Evolutionary conservation across 2,888 invertebrate genomes (phyloP).

Genomic region (Anagyrus pseudococci): DNA sequence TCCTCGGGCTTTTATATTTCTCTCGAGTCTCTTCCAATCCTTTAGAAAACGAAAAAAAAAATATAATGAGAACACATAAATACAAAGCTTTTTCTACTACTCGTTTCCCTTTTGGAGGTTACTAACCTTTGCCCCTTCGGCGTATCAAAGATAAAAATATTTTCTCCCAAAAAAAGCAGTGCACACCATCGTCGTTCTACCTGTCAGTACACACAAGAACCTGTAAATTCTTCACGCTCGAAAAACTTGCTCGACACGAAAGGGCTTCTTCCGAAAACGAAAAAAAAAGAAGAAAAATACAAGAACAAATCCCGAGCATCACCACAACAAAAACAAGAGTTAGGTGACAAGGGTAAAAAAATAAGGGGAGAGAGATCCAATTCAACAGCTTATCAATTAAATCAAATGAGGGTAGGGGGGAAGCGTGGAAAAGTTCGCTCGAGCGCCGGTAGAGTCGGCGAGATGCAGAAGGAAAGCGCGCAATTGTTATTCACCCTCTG

Average conservation of each 20-base stretch:
- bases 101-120: slow-evolving; percentile 15
- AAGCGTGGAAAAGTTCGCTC: too few species aligned
- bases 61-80: slow-evolving; percentile 1
- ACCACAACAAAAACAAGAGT: too few species aligned
- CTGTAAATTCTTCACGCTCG: slow-evolving; percentile 1
- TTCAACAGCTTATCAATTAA: too few species aligned
- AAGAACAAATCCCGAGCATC: background rate
- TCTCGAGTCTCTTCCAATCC: background rate
- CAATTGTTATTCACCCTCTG: slow-evolving; percentile 32
- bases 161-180: slow-evolving; percentile 15
- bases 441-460: too few species aligned
- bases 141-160: too few species aligned
- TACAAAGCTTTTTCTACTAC: slow-evolving; percentile 1
- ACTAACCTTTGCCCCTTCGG: too few species aligned
- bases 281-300: slow-evolving; percentile 3
- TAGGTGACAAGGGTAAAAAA: too few species aligned
- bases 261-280: background rate
- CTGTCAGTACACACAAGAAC: background rate
- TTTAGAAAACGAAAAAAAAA: background rate
- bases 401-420: too few species aligned
- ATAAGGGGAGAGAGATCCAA: too few species aligned
- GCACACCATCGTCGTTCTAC: background rate
- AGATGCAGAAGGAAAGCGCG: background rate
- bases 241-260: background rate
- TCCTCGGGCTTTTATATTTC: background rate